Conservation (phyloP, 2,888 invertebrate genomes). For the Elegia similella region DNA sequence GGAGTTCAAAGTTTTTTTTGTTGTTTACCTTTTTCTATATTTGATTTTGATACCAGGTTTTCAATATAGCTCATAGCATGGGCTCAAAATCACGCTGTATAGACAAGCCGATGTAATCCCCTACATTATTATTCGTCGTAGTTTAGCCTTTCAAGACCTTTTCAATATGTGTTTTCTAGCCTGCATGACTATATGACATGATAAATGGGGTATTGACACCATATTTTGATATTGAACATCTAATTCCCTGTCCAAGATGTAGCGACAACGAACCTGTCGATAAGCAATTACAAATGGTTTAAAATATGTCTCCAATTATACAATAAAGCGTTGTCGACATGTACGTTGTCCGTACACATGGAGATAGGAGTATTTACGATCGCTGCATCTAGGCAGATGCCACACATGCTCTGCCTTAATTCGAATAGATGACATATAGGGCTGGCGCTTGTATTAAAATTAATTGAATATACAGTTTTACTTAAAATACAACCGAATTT, state of each 20-base stretch:
- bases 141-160: too few relatives aligned
- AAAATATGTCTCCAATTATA: constrained; percentile 31
- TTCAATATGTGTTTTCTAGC: too few relatives aligned
- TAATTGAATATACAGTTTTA: not conserved
- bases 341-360: constrained; percentile 52
- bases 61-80: too few relatives aligned
- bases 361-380: constrained; percentile 76
- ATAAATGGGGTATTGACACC: not conserved
- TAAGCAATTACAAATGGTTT: constrained; percentile 23
- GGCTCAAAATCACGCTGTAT: too few relatives aligned
- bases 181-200: not conserved
- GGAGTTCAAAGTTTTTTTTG: too few relatives aligned
- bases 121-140: too few relatives aligned
- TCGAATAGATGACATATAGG: constrained; percentile 74
- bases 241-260: not conserved
- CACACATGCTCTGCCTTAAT: constrained; percentile 78
- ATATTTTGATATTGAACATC: not conserved
- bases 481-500: too few relatives aligned
- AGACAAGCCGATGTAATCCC: too few relatives aligned
- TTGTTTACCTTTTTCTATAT: too few relatives aligned
- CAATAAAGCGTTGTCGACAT: constrained; percentile 55
- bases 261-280: constrained; percentile 15
- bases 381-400: constrained; percentile 74
- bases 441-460: constrained; percentile 36
- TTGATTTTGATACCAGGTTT: too few relatives aligned